Conservation (phyloP, 2,113 vertebrate genomes). For the Mirounga angustirostris region DNA sequence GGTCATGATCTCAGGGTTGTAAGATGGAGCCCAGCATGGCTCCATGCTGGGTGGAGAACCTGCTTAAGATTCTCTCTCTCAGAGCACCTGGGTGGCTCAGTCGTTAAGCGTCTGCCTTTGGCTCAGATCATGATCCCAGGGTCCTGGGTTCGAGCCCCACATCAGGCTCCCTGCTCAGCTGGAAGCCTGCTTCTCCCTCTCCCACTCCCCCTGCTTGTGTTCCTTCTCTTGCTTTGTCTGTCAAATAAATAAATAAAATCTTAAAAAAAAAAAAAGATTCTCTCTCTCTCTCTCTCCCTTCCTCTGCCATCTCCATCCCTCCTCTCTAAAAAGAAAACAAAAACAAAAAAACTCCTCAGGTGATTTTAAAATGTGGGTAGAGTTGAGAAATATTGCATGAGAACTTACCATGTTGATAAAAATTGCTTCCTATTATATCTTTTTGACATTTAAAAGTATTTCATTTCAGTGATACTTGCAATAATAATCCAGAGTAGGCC, state of each 20-base stretch:
- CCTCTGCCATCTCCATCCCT: not conserved
- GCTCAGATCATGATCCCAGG: too few species aligned
- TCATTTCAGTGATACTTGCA: not conserved
- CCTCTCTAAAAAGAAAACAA: not conserved
- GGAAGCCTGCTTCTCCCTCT: too few species aligned
- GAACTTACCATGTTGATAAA: not conserved
- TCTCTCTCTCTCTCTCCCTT: too few species aligned
- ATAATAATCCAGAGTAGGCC: not conserved
- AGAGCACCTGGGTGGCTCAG: too few species aligned
- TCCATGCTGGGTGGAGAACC: not conserved
- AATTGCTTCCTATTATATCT: not conserved
- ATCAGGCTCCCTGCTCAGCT: too few species aligned
- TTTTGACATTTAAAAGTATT: not conserved
- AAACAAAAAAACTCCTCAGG: not conserved
- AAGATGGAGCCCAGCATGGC: not conserved
- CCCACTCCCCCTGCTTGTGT: too few species aligned
- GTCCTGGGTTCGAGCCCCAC: too few species aligned
- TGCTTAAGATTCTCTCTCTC: not conserved
- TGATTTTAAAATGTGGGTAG: not conserved
- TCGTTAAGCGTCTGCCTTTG: too few species aligned
- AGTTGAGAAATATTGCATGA: not conserved
- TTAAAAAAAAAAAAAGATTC: too few species aligned
- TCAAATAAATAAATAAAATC: too few species aligned
- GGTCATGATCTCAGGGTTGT: not conserved
- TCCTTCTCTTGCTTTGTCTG: too few species aligned